A percentile compares a stretch with the other conserved stretches of the same genome.
Conservation (phyloP, 1,140 invertebrate genomes). For the Hypsibius dujardini region DNA sequence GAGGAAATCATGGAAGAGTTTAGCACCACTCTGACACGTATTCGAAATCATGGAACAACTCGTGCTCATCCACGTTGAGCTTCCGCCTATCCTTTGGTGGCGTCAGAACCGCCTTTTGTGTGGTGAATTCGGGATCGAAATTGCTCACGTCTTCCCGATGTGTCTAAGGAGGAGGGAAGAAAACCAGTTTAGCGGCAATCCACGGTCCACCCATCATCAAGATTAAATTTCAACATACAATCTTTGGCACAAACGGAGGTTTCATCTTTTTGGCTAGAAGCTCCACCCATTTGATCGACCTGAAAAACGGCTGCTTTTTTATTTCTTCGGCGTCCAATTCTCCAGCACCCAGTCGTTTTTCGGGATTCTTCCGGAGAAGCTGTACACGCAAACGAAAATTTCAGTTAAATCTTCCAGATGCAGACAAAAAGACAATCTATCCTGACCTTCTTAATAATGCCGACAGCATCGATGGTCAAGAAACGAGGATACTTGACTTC, state of each 20-base stretch:
- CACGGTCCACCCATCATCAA: conserved; percentile 5
- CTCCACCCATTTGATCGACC: conserved; percentile 84
- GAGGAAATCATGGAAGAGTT: no score
- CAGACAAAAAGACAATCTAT: conserved; percentile 20
- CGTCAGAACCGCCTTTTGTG: conserved; percentile 79
- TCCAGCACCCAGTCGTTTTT: conserved; percentile 82
- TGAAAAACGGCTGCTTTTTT: conserved; percentile 86
- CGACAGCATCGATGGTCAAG: conserved; percentile 88
- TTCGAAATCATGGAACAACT: conserved; percentile 83
- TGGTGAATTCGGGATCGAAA: conserved; percentile 98
- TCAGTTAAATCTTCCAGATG: conserved; percentile 14
- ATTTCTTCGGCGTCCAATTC: conserved; percentile 98
- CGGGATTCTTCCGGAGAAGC: conserved; percentile 90
- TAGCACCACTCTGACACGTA: conserved; percentile 94
- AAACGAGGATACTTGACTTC: conserved; percentile 96
- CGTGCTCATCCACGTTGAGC: conserved; percentile 67
- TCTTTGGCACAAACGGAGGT: conserved; percentile 90
- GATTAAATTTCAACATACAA: conserved; percentile 47
- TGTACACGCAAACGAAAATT: conserved; percentile 33
- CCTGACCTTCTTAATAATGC: conserved; percentile 87
- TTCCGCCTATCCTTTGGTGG: conserved; percentile 87
- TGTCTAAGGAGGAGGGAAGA: conserved; percentile 37
- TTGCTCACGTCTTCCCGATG: conserved; percentile 93
- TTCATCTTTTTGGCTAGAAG: conserved; percentile 73
- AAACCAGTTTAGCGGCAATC: no score